Evolutionary conservation across 2,888 invertebrate genomes (phyloP), one percentile per base, ranked within the genome.

Genomic region (Hanleya hanleyi): DNA sequence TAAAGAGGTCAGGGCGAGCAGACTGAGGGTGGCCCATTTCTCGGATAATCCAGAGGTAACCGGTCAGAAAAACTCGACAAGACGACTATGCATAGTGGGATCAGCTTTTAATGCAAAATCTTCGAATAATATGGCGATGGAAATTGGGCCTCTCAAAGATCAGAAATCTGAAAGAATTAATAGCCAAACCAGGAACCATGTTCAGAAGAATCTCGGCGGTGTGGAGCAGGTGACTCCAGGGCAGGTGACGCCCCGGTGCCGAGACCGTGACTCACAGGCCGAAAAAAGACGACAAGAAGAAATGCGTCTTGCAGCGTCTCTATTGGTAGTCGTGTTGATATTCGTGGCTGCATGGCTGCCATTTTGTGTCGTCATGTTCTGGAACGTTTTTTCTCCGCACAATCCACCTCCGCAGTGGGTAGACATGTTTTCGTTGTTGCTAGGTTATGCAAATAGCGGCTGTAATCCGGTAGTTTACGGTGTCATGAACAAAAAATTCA

Each of bases 331-430:
- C 18, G 83, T 88, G 26, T 57, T 83, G 1, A 67, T 82, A 18
- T 88, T 88, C 74, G 81, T 87, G 6, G 64, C 86, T n/a, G 85
- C 85, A 65, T 88, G 88, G 88, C 66, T 87, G 7, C 87, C 88
- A 0, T 88, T 84, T 72, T 88, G 88, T 74, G 73, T 87, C 1
- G 83, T 86, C 35, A 87, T 88, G 87, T 74, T 87, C 47, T 57
- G 86, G 51, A 79, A 79, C 1, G 82, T 86, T 49, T 86, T 83
- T 70, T 69, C 71, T n/a, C 69, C 74, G 0, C 73, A 6, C 32
- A 0, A 26, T 38, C 69, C 66, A 1, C 69, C 77, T 15, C 83
- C 84, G 7, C 65, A 76, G n/a, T 68, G 73, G 1, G 78, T 83
- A n/a, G 84, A 88, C 71, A 82, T 87, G 77, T 77, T 80, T 32